phyloP scores from a whole-genome alignment of 2,797 vertebrate genomes.

The Helostoma temminkii region DNA sequence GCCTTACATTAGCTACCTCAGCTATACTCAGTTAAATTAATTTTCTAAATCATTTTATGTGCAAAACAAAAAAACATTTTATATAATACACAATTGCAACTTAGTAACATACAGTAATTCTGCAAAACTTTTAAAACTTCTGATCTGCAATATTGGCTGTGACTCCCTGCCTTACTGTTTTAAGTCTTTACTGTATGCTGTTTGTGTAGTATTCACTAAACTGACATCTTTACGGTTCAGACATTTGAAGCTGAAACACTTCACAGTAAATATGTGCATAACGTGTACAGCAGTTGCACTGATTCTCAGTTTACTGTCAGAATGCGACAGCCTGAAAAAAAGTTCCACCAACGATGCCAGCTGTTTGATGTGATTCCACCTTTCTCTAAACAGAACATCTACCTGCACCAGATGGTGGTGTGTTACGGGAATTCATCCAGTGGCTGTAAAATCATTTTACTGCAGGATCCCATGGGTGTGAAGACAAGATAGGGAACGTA shows the following conservation, averaged over 20 bases:
- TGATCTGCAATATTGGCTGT: too few relatives aligned
- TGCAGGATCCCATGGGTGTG: slow-evolving; percentile 10
- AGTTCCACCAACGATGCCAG: slow-evolving; percentile 9
- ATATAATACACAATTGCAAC: neutral
- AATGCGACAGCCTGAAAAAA: slow-evolving; percentile 35
- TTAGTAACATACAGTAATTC: too few relatives aligned
- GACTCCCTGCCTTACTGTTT: neutral
- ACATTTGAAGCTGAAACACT: neutral
- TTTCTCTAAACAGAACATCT: slow-evolving; percentile 10
- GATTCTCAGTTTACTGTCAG: slow-evolving; percentile 33
- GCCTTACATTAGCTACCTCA: too few relatives aligned
- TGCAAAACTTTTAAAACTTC: too few relatives aligned
- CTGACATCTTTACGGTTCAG: neutral
- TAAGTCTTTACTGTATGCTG: too few relatives aligned
- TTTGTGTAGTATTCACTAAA: neutral
- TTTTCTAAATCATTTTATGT: too few relatives aligned
- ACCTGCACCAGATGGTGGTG: slow-evolving; percentile 53
- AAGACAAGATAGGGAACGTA: slow-evolving; percentile 17
- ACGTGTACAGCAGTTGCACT: neutral
- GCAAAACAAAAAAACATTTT: too few relatives aligned
- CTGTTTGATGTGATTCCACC: slow-evolving; percentile 25
- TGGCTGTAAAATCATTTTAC: slow-evolving; percentile 18
- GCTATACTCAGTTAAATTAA: too few relatives aligned
- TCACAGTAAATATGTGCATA: neutral
- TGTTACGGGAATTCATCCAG: slow-evolving; percentile 16